Percentiles rank a stretch among this genome's conserved stretches.
phyloP scores from a whole-genome alignment of 2,888 invertebrate genomes.

The Ophraella communa region DNA sequence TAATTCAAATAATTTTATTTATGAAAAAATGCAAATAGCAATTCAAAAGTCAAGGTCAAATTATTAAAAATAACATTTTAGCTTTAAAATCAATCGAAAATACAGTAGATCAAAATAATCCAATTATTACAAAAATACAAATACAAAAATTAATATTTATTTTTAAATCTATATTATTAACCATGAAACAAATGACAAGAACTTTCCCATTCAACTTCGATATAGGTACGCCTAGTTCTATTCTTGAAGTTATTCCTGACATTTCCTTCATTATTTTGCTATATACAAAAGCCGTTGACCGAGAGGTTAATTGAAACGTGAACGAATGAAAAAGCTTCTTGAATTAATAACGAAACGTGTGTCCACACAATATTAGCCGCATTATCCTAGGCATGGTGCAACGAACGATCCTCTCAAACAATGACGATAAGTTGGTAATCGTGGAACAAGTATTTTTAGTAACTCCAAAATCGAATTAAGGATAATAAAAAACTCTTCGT shows the following conservation, averaged over 20 bases:
- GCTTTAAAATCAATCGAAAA: no score
- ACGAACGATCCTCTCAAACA: neutral
- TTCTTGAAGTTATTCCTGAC: slow-evolving; percentile 5
- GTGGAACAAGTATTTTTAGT: neutral
- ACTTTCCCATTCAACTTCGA: no score
- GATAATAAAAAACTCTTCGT: no score
- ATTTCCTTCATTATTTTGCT: slow-evolving; percentile 9
- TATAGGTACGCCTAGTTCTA: no score
- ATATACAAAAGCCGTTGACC: slow-evolving; percentile 33
- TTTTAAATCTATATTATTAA: neutral
- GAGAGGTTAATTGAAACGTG: slow-evolving; percentile 39
- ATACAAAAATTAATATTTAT: no score
- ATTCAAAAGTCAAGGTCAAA: no score
- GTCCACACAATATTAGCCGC: slow-evolving; percentile 36
- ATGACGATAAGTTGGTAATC: neutral
- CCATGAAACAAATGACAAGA: no score
- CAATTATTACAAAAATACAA: no score
- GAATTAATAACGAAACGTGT: slow-evolving; percentile 43
- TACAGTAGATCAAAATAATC: no score
- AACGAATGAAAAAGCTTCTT: slow-evolving; percentile 36
- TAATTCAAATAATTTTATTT: no score
- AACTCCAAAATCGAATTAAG: neutral
- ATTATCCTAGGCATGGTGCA: slow-evolving; percentile 14
- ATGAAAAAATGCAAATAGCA: no score
- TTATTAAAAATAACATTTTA: no score